These are phyloP conservation scores for Chondrilla cf. caribensis DNA, from an alignment of 37 sponge, comb jelly and placozoan genomes.

Conservation along the genomic window DNA sequence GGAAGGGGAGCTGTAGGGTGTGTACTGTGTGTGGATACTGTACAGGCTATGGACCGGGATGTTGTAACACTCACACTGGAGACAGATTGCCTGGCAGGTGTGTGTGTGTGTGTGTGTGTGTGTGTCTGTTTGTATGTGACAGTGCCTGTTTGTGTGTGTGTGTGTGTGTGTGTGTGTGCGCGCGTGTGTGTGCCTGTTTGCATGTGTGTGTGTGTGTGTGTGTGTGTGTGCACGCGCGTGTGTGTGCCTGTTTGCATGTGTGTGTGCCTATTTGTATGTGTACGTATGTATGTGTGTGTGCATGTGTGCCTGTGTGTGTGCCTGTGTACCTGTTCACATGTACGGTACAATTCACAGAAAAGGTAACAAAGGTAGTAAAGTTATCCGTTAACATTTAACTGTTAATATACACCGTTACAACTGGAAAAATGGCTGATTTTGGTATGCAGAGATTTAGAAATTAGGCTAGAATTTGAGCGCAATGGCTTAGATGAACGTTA, in stretches of 20 bases:
- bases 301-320: background rate
- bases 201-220: no score
- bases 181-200: no score
- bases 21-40: slow-evolving; percentile 89
- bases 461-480: no score
- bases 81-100: slow-evolving; percentile 83
- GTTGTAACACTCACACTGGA: slow-evolving; percentile 64
- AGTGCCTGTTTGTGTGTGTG: no score
- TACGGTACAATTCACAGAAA: no score
- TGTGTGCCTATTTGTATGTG: background rate
- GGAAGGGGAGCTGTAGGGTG: slow-evolving; percentile 63
- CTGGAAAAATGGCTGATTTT: no score
- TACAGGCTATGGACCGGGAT: slow-evolving; percentile 90
- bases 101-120: slow-evolving; percentile 28
- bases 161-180: background rate
- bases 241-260: slow-evolving; percentile 15
- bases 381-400: background rate
- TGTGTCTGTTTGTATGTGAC: no score
- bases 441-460: no score
- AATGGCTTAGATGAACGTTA: no score
- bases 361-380: no score
- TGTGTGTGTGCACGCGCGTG: background rate
- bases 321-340: no score
- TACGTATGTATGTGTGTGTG: background rate
- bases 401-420: background rate